phyloP scores from a whole-genome alignment of 1,140 invertebrate species.

The Eriocheir sinensis region DNA sequence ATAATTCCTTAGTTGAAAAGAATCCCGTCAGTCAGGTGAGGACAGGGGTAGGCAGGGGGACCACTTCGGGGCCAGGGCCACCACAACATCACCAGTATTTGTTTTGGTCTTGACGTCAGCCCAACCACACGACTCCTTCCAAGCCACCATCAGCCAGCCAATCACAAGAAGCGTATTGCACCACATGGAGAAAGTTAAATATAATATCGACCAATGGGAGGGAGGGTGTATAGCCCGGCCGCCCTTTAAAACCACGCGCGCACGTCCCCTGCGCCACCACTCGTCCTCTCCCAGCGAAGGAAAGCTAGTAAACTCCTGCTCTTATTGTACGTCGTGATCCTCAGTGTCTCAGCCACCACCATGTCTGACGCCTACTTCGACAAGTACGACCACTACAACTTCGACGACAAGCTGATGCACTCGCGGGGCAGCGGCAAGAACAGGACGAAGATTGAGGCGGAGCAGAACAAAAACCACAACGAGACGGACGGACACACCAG shows the following conservation, averaged over 20 bases:
- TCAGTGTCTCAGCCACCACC: neutral
- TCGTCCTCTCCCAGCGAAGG: neutral
- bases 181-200: neutral
- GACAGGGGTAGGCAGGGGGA: neutral
- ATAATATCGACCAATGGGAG: constrained; percentile 23
- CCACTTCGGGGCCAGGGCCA: neutral
- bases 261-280: neutral
- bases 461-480: constrained; percentile 76
- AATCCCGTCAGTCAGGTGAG: neutral
- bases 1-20: neutral
- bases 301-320: neutral
- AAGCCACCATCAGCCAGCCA: neutral
- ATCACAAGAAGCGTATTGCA: neutral
- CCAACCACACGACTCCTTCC: neutral
- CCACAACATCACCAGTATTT: constrained; percentile 17
- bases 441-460: constrained; percentile 75
- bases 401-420: constrained; percentile 78
- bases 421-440: constrained; percentile 78
- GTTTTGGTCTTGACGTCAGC: constrained; percentile 30
- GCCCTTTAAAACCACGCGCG: constrained; percentile 27
- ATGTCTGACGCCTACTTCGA: constrained; percentile 79
- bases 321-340: neutral
- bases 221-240: constrained; percentile 1
- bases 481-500: constrained; percentile 76
- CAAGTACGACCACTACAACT: constrained; percentile 79